Percentiles rank a stretch among this genome's conserved stretches.
phyloP scores from a whole-genome alignment of 2,888 invertebrate genomes.

The Emmelina monodactyla region DNA sequence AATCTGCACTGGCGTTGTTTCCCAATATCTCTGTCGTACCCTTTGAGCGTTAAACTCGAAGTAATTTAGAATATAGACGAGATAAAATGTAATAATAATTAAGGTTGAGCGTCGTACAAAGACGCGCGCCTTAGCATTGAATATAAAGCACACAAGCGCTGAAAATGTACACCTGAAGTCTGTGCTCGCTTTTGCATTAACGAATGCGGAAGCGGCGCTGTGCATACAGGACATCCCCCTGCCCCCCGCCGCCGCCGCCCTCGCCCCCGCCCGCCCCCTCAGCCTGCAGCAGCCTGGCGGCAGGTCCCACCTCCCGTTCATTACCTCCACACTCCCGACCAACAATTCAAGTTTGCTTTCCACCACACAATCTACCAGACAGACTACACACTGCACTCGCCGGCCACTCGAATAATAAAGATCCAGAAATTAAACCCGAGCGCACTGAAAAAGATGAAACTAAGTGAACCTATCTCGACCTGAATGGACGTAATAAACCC shows the following conservation, averaged over 20 bases:
- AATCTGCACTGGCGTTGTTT: too few relatives aligned
- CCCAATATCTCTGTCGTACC: too few relatives aligned
- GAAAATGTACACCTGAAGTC: constrained; percentile 66
- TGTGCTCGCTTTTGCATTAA: constrained; percentile 64
- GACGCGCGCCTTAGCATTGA: constrained; percentile 55
- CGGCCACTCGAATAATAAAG: constrained; percentile 64
- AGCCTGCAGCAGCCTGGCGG: constrained; percentile 51
- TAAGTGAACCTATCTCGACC: constrained; percentile 63
- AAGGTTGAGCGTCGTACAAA: constrained; percentile 53
- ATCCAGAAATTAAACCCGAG: constrained; percentile 63
- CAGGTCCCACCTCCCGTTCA: constrained; percentile 62
- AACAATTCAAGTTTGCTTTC: constrained; percentile 66
- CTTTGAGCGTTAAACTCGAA: too few relatives aligned
- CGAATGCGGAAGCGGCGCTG: constrained; percentile 65
- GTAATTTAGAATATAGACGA: constrained; percentile 28
- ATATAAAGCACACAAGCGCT: constrained; percentile 61
- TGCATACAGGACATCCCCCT: constrained; percentile 58
- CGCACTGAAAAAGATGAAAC: constrained; percentile 59
- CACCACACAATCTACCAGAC: constrained; percentile 62
- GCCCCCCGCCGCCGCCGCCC: constrained; percentile 20
- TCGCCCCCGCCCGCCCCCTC: constrained; percentile 47
- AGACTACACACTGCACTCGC: constrained; percentile 49
- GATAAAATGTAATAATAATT: constrained; percentile 61
- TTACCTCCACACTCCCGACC: constrained; percentile 60
- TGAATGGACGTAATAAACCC: constrained; percentile 60